Conservation (phyloP, 2,797 vertebrate species). For the Helarctos malayanus region DNA sequence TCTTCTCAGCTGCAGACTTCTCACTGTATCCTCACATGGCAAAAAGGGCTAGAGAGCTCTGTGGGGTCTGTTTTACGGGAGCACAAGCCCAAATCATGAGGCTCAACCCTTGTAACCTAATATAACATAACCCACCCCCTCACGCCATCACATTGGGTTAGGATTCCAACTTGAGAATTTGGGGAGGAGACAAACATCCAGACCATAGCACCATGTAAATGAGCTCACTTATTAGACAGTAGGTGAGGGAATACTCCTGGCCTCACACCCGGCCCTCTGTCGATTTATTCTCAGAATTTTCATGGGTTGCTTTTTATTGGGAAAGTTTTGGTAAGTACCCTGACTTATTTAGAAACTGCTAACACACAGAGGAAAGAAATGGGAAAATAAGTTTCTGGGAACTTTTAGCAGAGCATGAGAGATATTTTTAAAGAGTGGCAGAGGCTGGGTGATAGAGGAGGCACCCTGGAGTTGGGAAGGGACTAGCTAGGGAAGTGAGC, state of each 20-base stretch:
- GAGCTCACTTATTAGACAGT: neutral
- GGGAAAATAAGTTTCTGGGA: neutral
- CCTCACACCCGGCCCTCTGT: neutral
- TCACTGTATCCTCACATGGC: neutral
- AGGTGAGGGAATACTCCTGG: neutral
- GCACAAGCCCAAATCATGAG: neutral
- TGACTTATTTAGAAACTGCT: conserved; percentile 53
- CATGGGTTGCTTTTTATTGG: conserved; percentile 4
- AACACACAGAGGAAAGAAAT: conserved; percentile 6
- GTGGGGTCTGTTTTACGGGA: neutral
- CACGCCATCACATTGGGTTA: neutral
- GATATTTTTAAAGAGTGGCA: neutral
- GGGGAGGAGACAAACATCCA: neutral
- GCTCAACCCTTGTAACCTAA: neutral
- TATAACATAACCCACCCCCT: neutral
- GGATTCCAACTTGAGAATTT: neutral
- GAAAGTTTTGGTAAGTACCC: conserved; percentile 5
- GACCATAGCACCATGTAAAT: neutral
- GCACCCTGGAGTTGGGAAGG: neutral
- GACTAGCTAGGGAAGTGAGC: neutral
- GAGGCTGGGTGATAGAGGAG: neutral
- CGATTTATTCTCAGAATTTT: conserved; percentile 29
- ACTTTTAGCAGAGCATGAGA: neutral
- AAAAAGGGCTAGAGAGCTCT: neutral
- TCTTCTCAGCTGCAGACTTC: neutral